Base-by-base conservation (phyloP, 92 coral and sea anemone genomes). In the Paragorgia papillata region DNA sequence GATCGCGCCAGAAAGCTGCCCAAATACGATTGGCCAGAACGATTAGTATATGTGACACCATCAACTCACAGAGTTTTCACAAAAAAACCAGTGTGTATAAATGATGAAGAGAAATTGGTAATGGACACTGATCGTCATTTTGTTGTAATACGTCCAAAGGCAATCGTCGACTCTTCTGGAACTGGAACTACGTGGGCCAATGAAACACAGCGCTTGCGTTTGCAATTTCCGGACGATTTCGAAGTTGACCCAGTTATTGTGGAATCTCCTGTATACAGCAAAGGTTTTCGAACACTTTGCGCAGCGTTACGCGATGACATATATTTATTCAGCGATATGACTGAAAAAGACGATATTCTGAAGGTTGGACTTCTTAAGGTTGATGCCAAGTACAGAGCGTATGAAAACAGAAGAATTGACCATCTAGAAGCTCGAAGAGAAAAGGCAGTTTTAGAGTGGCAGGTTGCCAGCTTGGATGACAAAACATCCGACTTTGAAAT, bases 21-120 rank as follows among this genome's bases (percentile, higher is more conserved):
- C 48, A 87, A 87, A 71, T 87, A 83, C 57, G 82, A 87, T 62
- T 87, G 87, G 87, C 87, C 90, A 39, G 79, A 87, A 83, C 10
- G 43, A 34, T 58, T 76, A 81, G 66, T 79, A 50, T 83, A 82
- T 58, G 67, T 53, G 60, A 87, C 90, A 3, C 90, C 90, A 29
- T 63, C 87, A 40, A 73, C 90, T 65, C 90, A 82, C 70, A 18
- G 82, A 37, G 64, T 87, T 37, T 34, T 83, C 25, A 75, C 70
- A 29, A 40, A 83, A 39, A 81, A 83, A 5, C 10, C 31, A 0
- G 20, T 24, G 3, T 31, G 1, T 37, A 66, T 66, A 0, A 56
- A 66, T 44, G 57, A 29, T 1, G 17, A 40, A 28, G 57, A 66
- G 29, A 12, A 1, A 20, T 6, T 66, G 0, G 24, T 4, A 22